Base-by-base conservation (phyloP, 2,797 vertebrate genomes). In the Anabacerthia variegaticeps region DNA sequence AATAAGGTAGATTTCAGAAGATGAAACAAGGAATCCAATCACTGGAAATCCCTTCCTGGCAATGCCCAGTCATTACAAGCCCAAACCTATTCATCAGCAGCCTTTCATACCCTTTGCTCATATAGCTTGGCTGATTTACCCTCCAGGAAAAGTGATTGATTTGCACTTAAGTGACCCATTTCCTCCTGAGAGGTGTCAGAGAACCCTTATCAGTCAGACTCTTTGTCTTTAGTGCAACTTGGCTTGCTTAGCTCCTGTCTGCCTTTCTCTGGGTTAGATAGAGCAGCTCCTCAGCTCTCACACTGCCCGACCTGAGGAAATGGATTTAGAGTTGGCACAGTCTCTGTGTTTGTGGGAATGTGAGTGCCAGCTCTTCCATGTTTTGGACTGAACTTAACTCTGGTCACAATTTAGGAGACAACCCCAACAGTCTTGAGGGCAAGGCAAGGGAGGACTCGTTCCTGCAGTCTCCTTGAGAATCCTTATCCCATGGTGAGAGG, bases 391-490 rank as follows among this genome's bases (percentile, higher is more conserved):
- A 79, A 39, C 16, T 37, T 46, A 32, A 66, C 51, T 28, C 19
- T 66, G 23, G 6, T 14, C 28, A 27, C 13, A 58, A 19, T 68
- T 80, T 46, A 83, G 44, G 44, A 77, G 34, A 52, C 14, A 77
- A 2, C 20, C 4, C 14, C 54, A 36, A 23, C 1, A 59, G 28
- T 43, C 10, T 51, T 59, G 49, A 58, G 15, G 19, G 20, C n/a
- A 36, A 67, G 10, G 6, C 30, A 12, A 63, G 14, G 32, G 11
- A 73, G 19, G 4, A 20, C 10, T 58, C 1, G 0, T 52, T 54
- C 27, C 44, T 41, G 15, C 23, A 52, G 10, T 10, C n/a, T 20
- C 27, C 44, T 78, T 0, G 0, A 54, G n/a, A 23, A 22, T 7
- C 28, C 19, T 78, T 32, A 37, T 12, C 43, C 17, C 2, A 1